Base-by-base conservation (phyloP, 2,797 vertebrate genomes). In the Phataginus tricuspis region DNA sequence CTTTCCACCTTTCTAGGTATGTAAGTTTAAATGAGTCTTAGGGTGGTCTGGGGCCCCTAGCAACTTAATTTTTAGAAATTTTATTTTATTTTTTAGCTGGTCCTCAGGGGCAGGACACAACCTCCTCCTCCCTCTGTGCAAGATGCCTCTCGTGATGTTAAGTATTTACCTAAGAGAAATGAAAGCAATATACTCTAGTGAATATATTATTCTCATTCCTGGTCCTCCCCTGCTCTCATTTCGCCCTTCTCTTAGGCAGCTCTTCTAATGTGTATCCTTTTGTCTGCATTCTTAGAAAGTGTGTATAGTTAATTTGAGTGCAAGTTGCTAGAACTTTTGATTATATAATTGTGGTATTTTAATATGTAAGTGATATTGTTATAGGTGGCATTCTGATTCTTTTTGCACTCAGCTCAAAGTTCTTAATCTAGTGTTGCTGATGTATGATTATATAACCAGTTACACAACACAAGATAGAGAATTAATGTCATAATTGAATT, bases 401-500 rank as follows among this genome's bases (percentile, higher is more conserved):
- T 77, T 78, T 84, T 89, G 91, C 49, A 92, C 25, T 83, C 53
- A 66, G 53, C 39, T 90, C 66, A 69, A 4, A 92, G 34, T 83
- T 94, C 90, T 95, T 37, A 86, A 71, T 95, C 42, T 90, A 11
- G 51, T 53, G 34, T 90, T 78, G 55, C 88, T 90, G 90, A 86
- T 82, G 55, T 84, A 87, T 94, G 94, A 86, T 84, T 94, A 84
- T 83, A 79, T 68, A 95, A 68, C 82, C 64, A 84, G 59, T 74
- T 88, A 71, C 25, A 85, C 21, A 78, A 78, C 49, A 85, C 37
- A 51, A 87, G 74, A 92, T 82, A 89, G 89, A 91, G 89, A 79
- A 89, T 64, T 91, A 84, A 80, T 95, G 69, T 42, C 51, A 29
- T 90, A 74, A 94, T 78, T 77, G 85, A 83, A 90, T 90, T 96